phyloP scores from a whole-genome alignment of 2,888 invertebrate genomes.

The Epiblema foenella region DNA sequence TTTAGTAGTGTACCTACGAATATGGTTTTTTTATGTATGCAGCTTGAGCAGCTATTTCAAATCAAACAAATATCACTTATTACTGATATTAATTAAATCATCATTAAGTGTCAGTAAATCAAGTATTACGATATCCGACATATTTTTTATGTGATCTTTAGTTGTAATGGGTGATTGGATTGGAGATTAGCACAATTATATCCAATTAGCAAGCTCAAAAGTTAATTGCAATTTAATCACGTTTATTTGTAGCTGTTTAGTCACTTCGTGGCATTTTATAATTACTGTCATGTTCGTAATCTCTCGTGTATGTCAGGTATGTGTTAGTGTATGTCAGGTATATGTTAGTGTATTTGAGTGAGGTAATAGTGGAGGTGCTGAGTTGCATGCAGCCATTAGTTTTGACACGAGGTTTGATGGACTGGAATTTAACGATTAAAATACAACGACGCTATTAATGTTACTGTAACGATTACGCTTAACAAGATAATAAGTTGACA shows the following conservation, averaged over 20 bases:
- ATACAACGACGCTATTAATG: no score
- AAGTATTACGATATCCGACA: conserved; percentile 5
- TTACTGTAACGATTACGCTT: no score
- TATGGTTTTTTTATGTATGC: no score
- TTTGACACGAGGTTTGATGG: no score
- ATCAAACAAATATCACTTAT: neutral
- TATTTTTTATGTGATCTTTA: conserved; percentile 16
- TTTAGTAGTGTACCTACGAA: no score
- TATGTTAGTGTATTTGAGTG: neutral
- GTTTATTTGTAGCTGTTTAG: conserved; percentile 10
- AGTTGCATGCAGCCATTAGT: no score
- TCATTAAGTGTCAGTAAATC: conserved; percentile 9
- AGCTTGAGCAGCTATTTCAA: no score
- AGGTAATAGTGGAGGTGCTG: neutral
- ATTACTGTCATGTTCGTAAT: neutral
- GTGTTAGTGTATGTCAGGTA: neutral
- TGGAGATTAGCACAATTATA: conserved; percentile 47
- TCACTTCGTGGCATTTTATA: neutral
- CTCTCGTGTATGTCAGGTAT: neutral
- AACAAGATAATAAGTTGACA: no score
- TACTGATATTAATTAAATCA: neutral
- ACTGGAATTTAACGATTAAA: no score
- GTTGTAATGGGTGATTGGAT: conserved; percentile 19
- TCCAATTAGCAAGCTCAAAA: conserved; percentile 55
- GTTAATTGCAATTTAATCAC: conserved; percentile 48